Evolutionary conservation across 2,113 vertebrate species (phyloP).

Genomic region (Hipposideros armiger): DNA sequence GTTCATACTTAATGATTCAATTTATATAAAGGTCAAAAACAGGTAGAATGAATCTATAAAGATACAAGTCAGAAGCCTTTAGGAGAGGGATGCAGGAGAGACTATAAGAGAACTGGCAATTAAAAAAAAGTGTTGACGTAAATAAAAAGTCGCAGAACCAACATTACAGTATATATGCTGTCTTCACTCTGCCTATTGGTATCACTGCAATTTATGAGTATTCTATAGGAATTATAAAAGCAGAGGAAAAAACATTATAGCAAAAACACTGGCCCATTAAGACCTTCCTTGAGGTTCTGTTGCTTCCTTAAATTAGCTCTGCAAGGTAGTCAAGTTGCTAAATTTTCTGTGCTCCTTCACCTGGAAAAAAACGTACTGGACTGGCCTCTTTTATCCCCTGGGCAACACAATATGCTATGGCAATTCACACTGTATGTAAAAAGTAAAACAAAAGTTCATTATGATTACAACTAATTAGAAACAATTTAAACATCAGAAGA

Average conservation of each 20-base stretch:
- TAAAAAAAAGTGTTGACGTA: background rate
- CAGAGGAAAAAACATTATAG: background rate
- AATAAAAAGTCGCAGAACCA: background rate
- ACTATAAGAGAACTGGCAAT: background rate
- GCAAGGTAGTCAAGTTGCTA: background rate
- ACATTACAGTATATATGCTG: background rate
- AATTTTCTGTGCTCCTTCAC: background rate
- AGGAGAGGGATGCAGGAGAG: background rate
- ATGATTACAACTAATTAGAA: background rate
- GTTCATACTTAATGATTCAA: background rate
- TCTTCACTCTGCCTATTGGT: background rate
- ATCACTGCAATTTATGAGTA: background rate
- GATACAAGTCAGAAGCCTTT: background rate
- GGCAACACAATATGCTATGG: background rate
- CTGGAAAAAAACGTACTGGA: background rate
- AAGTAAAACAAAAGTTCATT: constrained; percentile 20
- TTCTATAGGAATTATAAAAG: background rate
- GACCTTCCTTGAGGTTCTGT: background rate
- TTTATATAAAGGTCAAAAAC: constrained; percentile 17
- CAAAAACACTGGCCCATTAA: background rate
- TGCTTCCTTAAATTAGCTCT: background rate
- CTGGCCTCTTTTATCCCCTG: background rate
- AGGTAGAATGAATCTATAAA: background rate
- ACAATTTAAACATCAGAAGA: constrained; percentile 1
- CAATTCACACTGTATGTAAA: background rate